Conservation (phyloP, 2,797 vertebrate genomes). For the Helostoma temminkii region DNA sequence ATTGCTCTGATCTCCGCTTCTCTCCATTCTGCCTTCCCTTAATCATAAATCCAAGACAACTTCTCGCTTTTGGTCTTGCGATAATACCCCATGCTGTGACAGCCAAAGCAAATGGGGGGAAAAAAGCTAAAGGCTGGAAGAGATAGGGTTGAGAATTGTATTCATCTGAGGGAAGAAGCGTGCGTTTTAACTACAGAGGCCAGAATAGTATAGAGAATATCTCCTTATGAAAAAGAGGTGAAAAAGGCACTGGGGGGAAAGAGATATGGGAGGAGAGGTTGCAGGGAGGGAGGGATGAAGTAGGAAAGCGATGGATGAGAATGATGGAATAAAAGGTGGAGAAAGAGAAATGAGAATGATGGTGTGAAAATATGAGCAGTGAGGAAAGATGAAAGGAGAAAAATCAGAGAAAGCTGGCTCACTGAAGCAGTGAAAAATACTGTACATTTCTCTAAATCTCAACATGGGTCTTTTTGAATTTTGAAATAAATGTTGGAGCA, state of each 20-base stretch:
- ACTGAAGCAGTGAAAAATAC: not conserved
- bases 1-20: slow-evolving; percentile 93
- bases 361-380: not conserved
- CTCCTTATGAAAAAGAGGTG: slow-evolving; percentile 81
- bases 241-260: slow-evolving; percentile 27
- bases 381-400: not conserved
- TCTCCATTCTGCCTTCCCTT: slow-evolving; percentile 82
- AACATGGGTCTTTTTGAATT: not conserved
- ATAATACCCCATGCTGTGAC: slow-evolving; percentile 92
- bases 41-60: slow-evolving; percentile 92
- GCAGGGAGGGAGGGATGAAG: slow-evolving; percentile 2
- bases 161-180: slow-evolving; percentile 87
- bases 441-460: not conserved
- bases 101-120: slow-evolving; percentile 89
- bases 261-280: slow-evolving; percentile 4
- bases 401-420: not conserved
- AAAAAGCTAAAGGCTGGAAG: slow-evolving; percentile 88
- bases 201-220: slow-evolving; percentile 87
- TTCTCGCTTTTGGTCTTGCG: slow-evolving; percentile 93
- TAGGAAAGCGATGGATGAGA: not conserved
- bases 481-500: not conserved
- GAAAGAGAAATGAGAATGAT: not conserved
- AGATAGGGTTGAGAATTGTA: slow-evolving; percentile 92
- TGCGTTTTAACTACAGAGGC: slow-evolving; percentile 83
- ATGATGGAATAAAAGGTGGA: not conserved